These are phyloP conservation scores for Tachina fera DNA, from an alignment of 2,888 invertebrate genomes.

Conservation along the genomic window DNA sequence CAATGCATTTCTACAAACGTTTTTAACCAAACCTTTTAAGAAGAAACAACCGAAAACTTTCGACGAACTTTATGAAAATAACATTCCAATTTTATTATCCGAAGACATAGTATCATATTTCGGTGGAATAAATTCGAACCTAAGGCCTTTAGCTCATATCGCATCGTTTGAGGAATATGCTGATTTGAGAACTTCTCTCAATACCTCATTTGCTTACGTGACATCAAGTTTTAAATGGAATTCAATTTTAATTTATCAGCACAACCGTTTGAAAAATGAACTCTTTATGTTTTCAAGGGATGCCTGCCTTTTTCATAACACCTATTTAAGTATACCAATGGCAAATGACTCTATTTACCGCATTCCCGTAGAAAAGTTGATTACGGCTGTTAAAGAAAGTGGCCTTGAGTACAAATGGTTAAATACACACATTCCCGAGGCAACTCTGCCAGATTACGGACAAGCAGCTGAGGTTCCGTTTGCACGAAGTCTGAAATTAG, in stretches of 20 bases:
- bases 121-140: neutral
- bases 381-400: constrained; percentile 39
- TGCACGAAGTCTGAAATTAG: constrained; percentile 20
- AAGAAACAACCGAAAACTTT: constrained; percentile 38
- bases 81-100: constrained; percentile 18
- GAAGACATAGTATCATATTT: neutral
- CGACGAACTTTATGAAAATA: constrained; percentile 17
- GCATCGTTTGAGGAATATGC: neutral
- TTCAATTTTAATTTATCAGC: constrained; percentile 16
- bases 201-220: constrained; percentile 42
- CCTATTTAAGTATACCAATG: constrained; percentile 56
- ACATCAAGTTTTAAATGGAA: neutral
- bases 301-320: constrained; percentile 43
- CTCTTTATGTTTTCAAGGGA: constrained; percentile 46
- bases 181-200: constrained; percentile 3
- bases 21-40: constrained; percentile 43
- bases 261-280: constrained; percentile 11
- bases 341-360: constrained; percentile 65
- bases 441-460: neutral
- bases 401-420: constrained; percentile 66
- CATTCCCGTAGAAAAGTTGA: constrained; percentile 36
- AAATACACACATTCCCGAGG: constrained; percentile 37
- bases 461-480: neutral
- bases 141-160: neutral
- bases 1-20: constrained; percentile 8